phyloP scores from a whole-genome alignment of 1,140 invertebrate genomes.

The Ridgeia piscesae region DNA sequence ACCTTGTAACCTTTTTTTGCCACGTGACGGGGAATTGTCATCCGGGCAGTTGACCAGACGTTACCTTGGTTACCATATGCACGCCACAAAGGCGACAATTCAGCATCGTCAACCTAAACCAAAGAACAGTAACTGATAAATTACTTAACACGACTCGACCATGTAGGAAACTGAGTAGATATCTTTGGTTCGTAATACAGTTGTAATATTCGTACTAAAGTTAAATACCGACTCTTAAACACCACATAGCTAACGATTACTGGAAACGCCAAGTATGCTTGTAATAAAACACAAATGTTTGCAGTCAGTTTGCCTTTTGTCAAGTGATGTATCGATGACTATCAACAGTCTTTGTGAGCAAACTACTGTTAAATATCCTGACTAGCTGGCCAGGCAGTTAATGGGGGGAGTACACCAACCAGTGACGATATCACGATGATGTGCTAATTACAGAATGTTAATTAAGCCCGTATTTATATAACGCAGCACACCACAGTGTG shows the following conservation, averaged over 20 bases:
- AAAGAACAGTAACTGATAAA: not conserved
- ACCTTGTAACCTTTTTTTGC: conserved; percentile 51
- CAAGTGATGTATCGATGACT: too few species aligned
- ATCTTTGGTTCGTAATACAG: not conserved
- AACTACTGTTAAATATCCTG: too few species aligned
- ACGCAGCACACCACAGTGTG: not conserved
- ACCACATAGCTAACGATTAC: not conserved
- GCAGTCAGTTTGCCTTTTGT: too few species aligned
- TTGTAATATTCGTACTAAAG: not conserved
- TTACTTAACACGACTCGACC: not conserved
- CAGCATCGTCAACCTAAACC: not conserved
- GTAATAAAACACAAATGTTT: too few species aligned
- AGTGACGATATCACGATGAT: too few species aligned
- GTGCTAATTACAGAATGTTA: too few species aligned
- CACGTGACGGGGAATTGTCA: conserved; percentile 45
- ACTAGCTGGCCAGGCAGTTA: too few species aligned
- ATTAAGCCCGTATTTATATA: too few species aligned
- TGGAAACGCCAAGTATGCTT: too few species aligned
- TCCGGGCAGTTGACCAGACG: conserved; percentile 46
- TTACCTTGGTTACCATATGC: conserved; percentile 56
- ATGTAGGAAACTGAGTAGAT: not conserved
- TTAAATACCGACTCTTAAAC: not conserved
- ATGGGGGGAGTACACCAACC: too few species aligned
- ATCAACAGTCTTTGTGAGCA: too few species aligned
- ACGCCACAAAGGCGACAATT: conserved; percentile 41